Conservation (phyloP, 2,888 invertebrate genomes). For the Drosophila gaucha region DNA sequence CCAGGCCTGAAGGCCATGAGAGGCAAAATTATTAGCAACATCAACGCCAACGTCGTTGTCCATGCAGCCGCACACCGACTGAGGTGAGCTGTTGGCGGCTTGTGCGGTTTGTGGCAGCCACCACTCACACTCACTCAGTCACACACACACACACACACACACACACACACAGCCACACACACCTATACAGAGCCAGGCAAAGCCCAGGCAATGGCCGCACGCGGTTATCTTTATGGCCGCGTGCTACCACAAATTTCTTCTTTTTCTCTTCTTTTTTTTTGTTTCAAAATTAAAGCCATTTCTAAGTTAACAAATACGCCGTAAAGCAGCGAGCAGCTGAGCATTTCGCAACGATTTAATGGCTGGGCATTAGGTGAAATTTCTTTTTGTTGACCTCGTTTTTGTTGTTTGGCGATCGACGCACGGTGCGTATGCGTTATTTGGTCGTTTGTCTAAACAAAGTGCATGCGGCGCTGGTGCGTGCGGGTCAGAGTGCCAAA, state of each 20-base stretch:
- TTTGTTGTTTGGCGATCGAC: constrained; percentile 5
- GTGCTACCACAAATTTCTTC: constrained; percentile 31
- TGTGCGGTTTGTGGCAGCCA: constrained; percentile 45
- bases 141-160: not conserved
- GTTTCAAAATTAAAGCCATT: constrained; percentile 43
- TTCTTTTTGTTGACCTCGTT: constrained; percentile 3
- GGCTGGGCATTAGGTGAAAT: constrained; percentile 4
- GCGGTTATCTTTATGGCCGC: constrained; percentile 56
- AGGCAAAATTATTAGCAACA: constrained; percentile 60
- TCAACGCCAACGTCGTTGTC: constrained; percentile 42
- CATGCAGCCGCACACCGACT: constrained; percentile 37
- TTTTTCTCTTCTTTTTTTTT: not conserved
- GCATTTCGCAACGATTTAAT: constrained; percentile 7
- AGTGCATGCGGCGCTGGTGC: not conserved
- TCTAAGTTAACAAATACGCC: constrained; percentile 27
- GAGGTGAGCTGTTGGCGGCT: constrained; percentile 59
- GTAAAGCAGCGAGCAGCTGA: constrained; percentile 1
- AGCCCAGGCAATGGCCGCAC: constrained; percentile 30
- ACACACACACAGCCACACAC: not conserved
- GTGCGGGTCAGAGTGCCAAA: not conserved
- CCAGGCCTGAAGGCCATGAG: constrained; percentile 20
- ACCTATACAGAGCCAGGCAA: not conserved
- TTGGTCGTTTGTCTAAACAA: constrained; percentile 2
- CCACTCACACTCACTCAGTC: not conserved
- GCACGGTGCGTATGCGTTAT: constrained; percentile 31